phyloP scores from a whole-genome alignment of 2,797 vertebrate genomes.

The Peromyscus melanophrys region DNA sequence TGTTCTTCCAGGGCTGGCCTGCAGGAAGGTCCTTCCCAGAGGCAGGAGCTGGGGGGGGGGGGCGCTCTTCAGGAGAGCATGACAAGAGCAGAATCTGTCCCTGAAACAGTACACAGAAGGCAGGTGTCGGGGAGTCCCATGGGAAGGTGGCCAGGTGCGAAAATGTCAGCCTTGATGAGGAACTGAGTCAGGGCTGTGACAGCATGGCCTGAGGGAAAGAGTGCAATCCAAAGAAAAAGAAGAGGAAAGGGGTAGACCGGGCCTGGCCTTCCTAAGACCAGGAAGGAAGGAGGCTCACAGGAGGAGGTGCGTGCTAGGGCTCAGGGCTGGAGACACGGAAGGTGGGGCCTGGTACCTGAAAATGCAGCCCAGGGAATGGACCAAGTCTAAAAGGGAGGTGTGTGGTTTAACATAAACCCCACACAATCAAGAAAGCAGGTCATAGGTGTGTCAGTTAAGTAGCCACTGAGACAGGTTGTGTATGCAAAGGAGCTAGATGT shows the following conservation, averaged over 20 bases:
- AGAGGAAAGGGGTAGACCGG: not conserved
- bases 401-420: not conserved
- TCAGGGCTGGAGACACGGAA: not conserved
- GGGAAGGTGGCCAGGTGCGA: not conserved
- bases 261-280: not conserved
- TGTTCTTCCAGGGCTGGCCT: not conserved
- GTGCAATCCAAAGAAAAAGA: conserved; percentile 7
- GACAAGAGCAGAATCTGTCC: conserved; percentile 2
- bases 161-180: conserved; percentile 35
- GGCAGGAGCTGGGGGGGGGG: not conserved
- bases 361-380: not conserved
- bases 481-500: conserved; percentile 33
- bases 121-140: not conserved
- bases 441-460: not conserved
- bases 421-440: conserved; percentile 46
- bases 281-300: not conserved
- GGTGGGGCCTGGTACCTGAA: not conserved
- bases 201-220: not conserved
- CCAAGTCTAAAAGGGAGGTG: fast-evolving
- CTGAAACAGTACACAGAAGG: not conserved
- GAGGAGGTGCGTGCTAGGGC: not conserved
- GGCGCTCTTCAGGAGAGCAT: not conserved
- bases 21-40: not conserved
- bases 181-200: not conserved
- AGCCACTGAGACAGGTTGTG: not conserved